Percentiles rank a stretch among this genome's conserved stretches.
Conservation (phyloP, 1,140 invertebrate genomes). For the Onthophagus taurus region DNA sequence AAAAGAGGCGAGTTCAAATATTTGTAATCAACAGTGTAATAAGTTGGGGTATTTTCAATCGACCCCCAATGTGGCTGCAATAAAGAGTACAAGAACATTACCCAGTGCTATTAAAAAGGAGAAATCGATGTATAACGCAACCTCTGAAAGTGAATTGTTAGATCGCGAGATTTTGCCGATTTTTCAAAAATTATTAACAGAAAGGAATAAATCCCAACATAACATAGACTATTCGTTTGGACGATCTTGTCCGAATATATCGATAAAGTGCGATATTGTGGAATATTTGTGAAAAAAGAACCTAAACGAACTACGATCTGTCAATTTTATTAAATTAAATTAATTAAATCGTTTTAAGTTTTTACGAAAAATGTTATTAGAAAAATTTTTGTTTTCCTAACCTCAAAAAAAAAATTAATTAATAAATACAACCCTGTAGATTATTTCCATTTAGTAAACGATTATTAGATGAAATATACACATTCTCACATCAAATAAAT, state of each 20-base stretch:
- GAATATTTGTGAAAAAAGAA: slow-evolving; percentile 88
- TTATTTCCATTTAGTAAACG: too few species aligned
- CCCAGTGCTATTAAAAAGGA: slow-evolving; percentile 21
- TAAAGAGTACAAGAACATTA: slow-evolving; percentile 20
- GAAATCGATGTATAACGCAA: slow-evolving; percentile 61
- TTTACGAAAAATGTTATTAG: too few species aligned
- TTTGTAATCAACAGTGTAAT: slow-evolving; percentile 38
- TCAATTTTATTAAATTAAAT: too few species aligned
- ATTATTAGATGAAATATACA: too few species aligned
- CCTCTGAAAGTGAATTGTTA: slow-evolving; percentile 73
- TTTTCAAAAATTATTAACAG: slow-evolving; percentile 80
- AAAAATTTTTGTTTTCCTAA: too few species aligned
- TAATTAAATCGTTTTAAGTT: too few species aligned
- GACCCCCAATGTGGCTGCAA: slow-evolving; percentile 46
- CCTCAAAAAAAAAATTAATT: too few species aligned
- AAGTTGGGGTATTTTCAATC: slow-evolving; percentile 51
- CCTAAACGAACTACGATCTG: too few species aligned
- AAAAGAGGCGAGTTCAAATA: slow-evolving; percentile 17
- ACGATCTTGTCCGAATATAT: slow-evolving; percentile 85
- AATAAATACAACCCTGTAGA: too few species aligned
- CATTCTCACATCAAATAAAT: too few species aligned
- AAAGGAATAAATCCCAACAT: slow-evolving; percentile 60
- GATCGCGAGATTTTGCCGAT: slow-evolving; percentile 78
- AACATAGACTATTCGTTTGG: slow-evolving; percentile 62
- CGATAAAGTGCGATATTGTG: slow-evolving; percentile 91